These are phyloP conservation scores for Pterocles gutturalis DNA, from an alignment of 2,113 vertebrate genomes.

Conservation along the genomic window DNA sequence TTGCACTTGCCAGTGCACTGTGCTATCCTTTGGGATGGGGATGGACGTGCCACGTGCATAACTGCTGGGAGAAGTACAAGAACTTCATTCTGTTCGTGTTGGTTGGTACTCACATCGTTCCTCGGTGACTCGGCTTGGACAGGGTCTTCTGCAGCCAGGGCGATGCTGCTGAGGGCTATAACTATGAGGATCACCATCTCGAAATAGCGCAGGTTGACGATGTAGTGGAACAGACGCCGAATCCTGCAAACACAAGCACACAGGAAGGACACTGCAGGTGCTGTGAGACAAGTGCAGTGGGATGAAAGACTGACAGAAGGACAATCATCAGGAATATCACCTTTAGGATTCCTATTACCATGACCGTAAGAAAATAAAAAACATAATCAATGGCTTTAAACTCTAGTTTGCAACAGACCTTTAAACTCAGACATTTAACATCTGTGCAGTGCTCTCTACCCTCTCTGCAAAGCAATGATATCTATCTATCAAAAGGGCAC, in stretches of 20 bases:
- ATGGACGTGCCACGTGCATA: accelerated
- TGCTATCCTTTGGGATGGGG: accelerated
- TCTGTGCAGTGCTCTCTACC: neutral
- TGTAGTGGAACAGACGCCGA: constrained; percentile 91
- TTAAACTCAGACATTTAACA: neutral
- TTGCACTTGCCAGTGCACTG: accelerated
- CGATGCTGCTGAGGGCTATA: constrained; percentile 95
- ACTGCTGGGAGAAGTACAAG: neutral
- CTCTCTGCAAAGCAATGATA: neutral
- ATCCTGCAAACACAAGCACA: constrained; percentile 75
- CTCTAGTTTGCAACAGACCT: neutral
- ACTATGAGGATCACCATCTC: constrained; percentile 97
- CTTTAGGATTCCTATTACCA: neutral
- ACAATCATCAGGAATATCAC: neutral
- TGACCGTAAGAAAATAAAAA: neutral
- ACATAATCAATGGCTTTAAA: neutral
- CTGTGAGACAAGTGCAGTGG: accelerated
- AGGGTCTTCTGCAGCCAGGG: constrained; percentile 94
- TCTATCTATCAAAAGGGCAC: neutral
- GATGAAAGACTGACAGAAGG: neutral
- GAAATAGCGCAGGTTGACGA: constrained; percentile 93
- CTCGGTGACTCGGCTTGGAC: constrained; percentile 89
- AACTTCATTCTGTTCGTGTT: accelerated
- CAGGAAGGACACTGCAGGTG: neutral
- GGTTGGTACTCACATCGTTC: constrained; percentile 86